Conservation (phyloP, 2,888 invertebrate genomes). For the Actias luna region DNA sequence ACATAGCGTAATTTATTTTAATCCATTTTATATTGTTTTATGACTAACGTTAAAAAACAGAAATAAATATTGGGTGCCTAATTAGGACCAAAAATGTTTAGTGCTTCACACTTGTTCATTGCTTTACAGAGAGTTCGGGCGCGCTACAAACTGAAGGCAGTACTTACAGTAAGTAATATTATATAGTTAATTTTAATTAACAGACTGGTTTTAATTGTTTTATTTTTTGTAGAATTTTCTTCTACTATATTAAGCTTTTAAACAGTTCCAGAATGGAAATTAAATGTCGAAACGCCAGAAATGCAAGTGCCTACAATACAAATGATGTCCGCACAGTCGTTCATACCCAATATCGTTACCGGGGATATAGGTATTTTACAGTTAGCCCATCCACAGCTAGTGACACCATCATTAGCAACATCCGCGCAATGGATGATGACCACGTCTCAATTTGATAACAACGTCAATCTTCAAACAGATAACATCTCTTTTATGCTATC, state of each 20-base stretch:
- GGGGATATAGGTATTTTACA: background rate
- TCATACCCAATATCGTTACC: background rate
- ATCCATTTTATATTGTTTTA: too few relatives aligned
- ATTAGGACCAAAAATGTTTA: background rate
- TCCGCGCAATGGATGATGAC: constrained; percentile 15
- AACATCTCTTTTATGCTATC: background rate
- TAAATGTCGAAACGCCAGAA: constrained; percentile 36
- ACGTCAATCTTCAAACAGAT: background rate
- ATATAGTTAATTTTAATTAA: background rate
- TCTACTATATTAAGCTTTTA: constrained; percentile 9
- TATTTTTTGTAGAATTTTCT: background rate
- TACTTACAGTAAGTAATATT: constrained; percentile 9
- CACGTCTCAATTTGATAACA: background rate
- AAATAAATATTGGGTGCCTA: background rate
- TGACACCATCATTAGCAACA: constrained; percentile 10
- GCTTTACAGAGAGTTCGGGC: background rate
- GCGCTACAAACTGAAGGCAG: background rate
- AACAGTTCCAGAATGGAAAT: constrained; percentile 58
- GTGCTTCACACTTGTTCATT: background rate
- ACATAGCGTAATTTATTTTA: too few relatives aligned
- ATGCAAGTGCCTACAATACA: background rate
- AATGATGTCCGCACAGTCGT: constrained; percentile 1
- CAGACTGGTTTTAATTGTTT: background rate
- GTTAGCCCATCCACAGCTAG: constrained; percentile 8
- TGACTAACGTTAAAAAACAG: background rate